Evolutionary conservation across 2,113 vertebrate species (phyloP), one percentile per base, ranked within the genome.

Genomic region (Varanus komodoensis): DNA sequence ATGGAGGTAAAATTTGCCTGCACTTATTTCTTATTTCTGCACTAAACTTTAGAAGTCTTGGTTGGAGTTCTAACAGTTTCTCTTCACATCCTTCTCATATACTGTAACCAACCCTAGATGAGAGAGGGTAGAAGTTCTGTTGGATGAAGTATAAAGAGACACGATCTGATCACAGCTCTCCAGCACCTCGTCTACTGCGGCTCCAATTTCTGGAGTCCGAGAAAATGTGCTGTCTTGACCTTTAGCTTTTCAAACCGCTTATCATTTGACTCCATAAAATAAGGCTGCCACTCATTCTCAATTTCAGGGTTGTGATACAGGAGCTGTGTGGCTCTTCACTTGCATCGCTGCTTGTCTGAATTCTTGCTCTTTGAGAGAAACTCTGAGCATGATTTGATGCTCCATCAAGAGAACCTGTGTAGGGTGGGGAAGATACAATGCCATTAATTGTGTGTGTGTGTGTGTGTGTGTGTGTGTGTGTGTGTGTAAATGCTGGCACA

Each of bases 1-100:
- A 98, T 98, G 98, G 99, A 99, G 99, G 99, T 99, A 61, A 94
- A 92, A 91, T 84, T 0, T 79, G 3, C 7, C 11, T 87, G 68
- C 0, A 32, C 9, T 82, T 61, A 15, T 15, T 44, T 7, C 82
- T 67, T 82, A 1, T 0, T 57, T 4, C 6, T 2, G 82, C 17
- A 3, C 14, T 50, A 2, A 34, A 67, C 52, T 87, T n/a, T 44
- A 38, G 8, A 52, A 50, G 11, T 0, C 79, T 86, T 23, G 34
- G 27, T 9, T 3, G 6, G 0, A 6, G 38, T 9, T 4, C n/a
- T 73, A 86, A 78, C 87, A 8, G 38, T 84, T 84, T 69, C 32
- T 3, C 15, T 85, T 50, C 27, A 50, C 67, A 50, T 3, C 1
- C 44, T 44, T 84, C 15, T 1, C 15, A 48, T 11, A 5, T 19